Evolutionary conservation across 2,113 vertebrate species (phyloP).

Genomic region (Notothenia coriiceps): DNA sequence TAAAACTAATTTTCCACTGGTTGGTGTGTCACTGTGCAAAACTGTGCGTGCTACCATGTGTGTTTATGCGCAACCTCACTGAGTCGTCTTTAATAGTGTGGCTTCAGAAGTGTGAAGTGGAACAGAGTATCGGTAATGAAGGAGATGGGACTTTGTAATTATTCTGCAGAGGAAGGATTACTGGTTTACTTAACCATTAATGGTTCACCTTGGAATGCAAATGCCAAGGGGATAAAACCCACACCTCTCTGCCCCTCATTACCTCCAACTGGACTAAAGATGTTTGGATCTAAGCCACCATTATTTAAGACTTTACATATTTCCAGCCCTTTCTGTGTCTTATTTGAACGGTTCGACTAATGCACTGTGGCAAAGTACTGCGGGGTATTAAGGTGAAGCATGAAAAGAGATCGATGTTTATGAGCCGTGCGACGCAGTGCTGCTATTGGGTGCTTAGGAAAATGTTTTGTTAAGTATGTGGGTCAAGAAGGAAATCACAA

Average conservation of each 20-base stretch:
- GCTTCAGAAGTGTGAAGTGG: constrained; percentile 78
- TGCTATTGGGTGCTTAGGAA: constrained; percentile 1
- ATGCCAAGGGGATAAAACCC: constrained; percentile 65
- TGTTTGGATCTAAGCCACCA: constrained; percentile 21
- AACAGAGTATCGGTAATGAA: constrained; percentile 80
- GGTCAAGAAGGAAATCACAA: constrained; percentile 34
- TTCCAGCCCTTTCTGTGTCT: constrained; percentile 52
- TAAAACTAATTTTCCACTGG: constrained; percentile 43
- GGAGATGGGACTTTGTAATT: constrained; percentile 78
- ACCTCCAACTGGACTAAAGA: constrained; percentile 49
- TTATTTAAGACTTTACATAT: constrained; percentile 60
- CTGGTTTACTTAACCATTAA: constrained; percentile 72
- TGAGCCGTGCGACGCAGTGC: constrained; percentile 1
- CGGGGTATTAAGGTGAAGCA: constrained; percentile 30
- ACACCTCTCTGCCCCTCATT: constrained; percentile 68
- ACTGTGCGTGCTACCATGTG: background rate
- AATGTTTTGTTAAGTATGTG: constrained; percentile 44
- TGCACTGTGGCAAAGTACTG: constrained; percentile 50
- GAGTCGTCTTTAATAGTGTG: constrained; percentile 54
- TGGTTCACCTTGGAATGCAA: constrained; percentile 80
- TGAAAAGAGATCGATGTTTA: constrained; percentile 49
- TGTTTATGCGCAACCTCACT: constrained; percentile 14
- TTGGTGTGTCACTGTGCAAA: constrained; percentile 10
- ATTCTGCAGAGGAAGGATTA: constrained; percentile 72
- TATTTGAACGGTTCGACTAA: constrained; percentile 60